Evolutionary conservation across 2,113 vertebrate genomes (phyloP).

Genomic region (Lepus timidus): DNA sequence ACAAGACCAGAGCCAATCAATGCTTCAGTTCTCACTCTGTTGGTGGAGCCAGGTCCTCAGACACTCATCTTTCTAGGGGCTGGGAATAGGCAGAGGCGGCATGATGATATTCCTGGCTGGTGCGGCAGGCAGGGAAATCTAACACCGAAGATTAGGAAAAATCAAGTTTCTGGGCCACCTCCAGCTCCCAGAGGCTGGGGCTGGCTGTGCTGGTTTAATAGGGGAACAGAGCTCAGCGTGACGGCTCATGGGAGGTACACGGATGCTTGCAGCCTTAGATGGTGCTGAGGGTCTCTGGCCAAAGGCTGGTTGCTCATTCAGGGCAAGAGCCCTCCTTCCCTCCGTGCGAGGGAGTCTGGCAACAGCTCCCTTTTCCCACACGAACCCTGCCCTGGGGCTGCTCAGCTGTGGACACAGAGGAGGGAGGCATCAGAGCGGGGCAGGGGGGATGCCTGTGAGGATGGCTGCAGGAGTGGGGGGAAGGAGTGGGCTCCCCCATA

Average conservation of each 20-base stretch:
- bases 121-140: background rate
- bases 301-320: background rate
- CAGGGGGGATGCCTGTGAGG: background rate
- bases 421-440: background rate
- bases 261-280: background rate
- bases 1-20: background rate
- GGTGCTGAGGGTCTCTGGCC: background rate
- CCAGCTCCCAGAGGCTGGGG: background rate
- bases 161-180: background rate
- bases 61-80: background rate
- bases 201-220: background rate
- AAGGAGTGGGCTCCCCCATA: background rate
- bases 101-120: background rate
- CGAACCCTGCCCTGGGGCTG: background rate
- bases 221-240: accelerated
- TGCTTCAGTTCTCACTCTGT: background rate
- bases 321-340: background rate
- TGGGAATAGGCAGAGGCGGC: background rate
- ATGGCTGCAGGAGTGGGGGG: background rate
- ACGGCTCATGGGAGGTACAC: background rate
- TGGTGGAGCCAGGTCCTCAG: background rate
- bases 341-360: background rate
- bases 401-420: background rate
- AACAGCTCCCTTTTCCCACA: background rate
- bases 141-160: background rate